phyloP scores from a whole-genome alignment of 2,888 invertebrate genomes.

The Acrobasis repandana region DNA sequence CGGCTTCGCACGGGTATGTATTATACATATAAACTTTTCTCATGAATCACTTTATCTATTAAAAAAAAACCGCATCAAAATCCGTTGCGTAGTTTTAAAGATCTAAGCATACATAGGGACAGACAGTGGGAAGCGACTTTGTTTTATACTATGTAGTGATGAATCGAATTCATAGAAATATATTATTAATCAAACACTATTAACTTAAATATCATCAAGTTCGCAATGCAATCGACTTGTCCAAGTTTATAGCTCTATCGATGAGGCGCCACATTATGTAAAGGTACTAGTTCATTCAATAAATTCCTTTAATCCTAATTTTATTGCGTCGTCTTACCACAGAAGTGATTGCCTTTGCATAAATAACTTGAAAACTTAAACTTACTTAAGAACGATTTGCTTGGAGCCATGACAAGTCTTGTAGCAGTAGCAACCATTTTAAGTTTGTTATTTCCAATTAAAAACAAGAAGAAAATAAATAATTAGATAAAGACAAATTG shows the following conservation, averaged over 20 bases:
- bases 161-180: not conserved
- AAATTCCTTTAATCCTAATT: conserved; percentile 16
- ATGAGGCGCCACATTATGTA: conserved; percentile 3
- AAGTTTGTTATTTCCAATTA: no score
- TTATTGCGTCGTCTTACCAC: not conserved
- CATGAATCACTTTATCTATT: no score
- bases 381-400: no score
- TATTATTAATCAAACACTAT: not conserved
- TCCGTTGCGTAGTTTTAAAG: no score
- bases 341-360: not conserved
- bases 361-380: not conserved
- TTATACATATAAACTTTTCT: no score
- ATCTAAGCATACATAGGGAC: no score
- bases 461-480: no score
- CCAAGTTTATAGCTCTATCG: not conserved
- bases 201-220: not conserved
- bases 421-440: no score
- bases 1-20: no score
- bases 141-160: not conserved
- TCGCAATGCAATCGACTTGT: not conserved
- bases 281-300: conserved; percentile 7
- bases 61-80: no score
- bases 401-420: no score
- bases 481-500: no score
- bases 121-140: not conserved